Evolutionary conservation across 2,888 invertebrate genomes (phyloP).

Genomic region (Lysandra coridon): DNA sequence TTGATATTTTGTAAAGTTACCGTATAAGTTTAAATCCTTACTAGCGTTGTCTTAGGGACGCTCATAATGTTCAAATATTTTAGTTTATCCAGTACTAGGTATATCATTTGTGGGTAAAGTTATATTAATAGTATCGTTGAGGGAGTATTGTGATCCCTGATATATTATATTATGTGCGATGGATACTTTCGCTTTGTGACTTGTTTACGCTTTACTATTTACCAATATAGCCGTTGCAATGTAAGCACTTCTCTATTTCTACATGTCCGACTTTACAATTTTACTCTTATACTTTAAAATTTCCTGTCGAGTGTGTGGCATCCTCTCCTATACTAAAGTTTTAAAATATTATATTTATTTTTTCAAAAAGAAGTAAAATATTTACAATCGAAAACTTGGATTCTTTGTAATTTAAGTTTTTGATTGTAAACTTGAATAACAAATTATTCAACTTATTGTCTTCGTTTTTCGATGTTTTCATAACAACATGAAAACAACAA

Average conservation of each 20-base stretch:
- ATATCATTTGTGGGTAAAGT: not conserved
- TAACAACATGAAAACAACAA: too few relatives aligned
- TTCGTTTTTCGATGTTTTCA: too few relatives aligned
- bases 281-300: constrained; percentile 18
- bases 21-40: constrained; percentile 11
- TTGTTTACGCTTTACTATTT: constrained; percentile 27
- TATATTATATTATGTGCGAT: constrained; percentile 16
- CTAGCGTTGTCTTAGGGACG: constrained; percentile 4
- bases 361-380: not conserved
- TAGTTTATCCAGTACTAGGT: not conserved
- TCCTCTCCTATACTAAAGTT: not conserved
- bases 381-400: not conserved
- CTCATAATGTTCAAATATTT: constrained; percentile 3
- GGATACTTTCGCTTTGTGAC: constrained; percentile 25
- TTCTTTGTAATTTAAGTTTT: not conserved
- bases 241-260: constrained; percentile 13
- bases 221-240: not conserved
- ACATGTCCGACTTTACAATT: constrained; percentile 25
- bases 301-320: constrained; percentile 15
- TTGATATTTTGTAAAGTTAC: constrained; percentile 27
- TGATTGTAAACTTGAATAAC: not conserved
- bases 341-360: not conserved
- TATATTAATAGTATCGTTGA: not conserved
- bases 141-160: not conserved
- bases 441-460: not conserved